Base-by-base conservation (phyloP, 2,113 vertebrate species). In the Hystrix brachyura region DNA sequence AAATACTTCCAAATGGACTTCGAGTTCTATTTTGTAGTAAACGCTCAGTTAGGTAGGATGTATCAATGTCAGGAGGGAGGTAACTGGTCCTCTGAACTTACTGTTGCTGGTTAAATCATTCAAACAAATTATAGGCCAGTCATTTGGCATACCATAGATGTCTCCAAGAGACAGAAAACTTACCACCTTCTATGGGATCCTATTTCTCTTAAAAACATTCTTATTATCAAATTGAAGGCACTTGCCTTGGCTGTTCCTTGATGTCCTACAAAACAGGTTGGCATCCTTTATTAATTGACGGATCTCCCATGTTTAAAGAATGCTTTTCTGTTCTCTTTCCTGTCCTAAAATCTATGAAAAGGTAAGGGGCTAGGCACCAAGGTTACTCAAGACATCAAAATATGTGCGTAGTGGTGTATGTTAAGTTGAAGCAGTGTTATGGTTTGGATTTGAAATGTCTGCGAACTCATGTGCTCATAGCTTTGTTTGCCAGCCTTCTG, bases 331-430 rank as follows among this genome's bases (percentile, higher is more conserved):
- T 62, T 85, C 7, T 27, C 19, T 59, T 32, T 89, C 10, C 32
- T 95, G 78, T 92, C 59, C 53, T 88, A 87, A 95, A 91, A 88
- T 74, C 43, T 81, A 21, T 95, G 57, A 62, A 93, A 87, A 82
- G 74, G 55, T 79, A 60, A 64, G 19, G 53, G 13, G 9, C 60
- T 78, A 94, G 27, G 43, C 79, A 11, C 34, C 53, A 48, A 59
- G 21, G 21, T 87, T 83, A 76, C 32, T 29, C 32, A 94, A 91
- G 27, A 91, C 34, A 83, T 48, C 53, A 79, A 71, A 82, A 89
- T 60, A 67, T 19, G 14, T 65, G 27, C 72, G 84, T 80, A 71
- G 29, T 67, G 32, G 19, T 71, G 59, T 64, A 92, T 92, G 55
- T 78, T 93, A 55, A 80, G 38, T 48, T 90, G 88, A 91, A 65